Evolutionary conservation across 2,888 invertebrate species (phyloP).

Genomic region (Cerceris rybyensis): DNA sequence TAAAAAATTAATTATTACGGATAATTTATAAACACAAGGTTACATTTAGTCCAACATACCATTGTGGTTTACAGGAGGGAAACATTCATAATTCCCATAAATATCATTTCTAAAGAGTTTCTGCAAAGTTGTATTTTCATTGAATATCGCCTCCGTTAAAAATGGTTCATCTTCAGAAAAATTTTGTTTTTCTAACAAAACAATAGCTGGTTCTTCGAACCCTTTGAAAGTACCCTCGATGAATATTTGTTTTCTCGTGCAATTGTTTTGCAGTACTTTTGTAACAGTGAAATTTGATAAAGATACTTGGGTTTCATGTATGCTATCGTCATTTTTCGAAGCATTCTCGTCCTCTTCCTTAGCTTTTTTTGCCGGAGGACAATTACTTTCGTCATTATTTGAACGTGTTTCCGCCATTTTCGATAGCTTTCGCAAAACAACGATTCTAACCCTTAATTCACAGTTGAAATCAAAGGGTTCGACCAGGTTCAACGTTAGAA

Average conservation of each 20-base stretch:
- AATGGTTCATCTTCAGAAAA: constrained; percentile 86
- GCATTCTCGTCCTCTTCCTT: constrained; percentile 49
- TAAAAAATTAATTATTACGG: too few species aligned
- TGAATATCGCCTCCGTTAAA: constrained; percentile 86
- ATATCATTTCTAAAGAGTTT: constrained; percentile 91
- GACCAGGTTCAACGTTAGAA: background rate
- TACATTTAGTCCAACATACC: constrained; percentile 82
- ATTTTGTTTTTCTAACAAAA: constrained; percentile 91
- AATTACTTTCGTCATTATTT: constrained; percentile 26
- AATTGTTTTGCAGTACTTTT: constrained; percentile 88
- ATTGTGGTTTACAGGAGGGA: constrained; percentile 85
- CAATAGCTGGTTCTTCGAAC: constrained; percentile 85
- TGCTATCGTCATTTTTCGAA: constrained; percentile 40
- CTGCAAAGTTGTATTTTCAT: constrained; percentile 84
- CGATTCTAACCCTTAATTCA: background rate
- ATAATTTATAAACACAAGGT: background rate
- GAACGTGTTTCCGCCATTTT: constrained; percentile 53
- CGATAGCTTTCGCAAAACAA: background rate
- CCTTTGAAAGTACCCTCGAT: constrained; percentile 87
- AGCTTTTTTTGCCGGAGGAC: constrained; percentile 50
- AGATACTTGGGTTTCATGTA: constrained; percentile 80
- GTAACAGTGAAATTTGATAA: constrained; percentile 87
- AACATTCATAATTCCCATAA: constrained; percentile 91
- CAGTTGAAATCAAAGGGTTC: background rate
- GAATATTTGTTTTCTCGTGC: constrained; percentile 88